Percentiles rank a stretch among this genome's conserved stretches.
Evolutionary conservation across 2,797 vertebrate species (phyloP).

Genomic region (Helarctos malayanus): DNA sequence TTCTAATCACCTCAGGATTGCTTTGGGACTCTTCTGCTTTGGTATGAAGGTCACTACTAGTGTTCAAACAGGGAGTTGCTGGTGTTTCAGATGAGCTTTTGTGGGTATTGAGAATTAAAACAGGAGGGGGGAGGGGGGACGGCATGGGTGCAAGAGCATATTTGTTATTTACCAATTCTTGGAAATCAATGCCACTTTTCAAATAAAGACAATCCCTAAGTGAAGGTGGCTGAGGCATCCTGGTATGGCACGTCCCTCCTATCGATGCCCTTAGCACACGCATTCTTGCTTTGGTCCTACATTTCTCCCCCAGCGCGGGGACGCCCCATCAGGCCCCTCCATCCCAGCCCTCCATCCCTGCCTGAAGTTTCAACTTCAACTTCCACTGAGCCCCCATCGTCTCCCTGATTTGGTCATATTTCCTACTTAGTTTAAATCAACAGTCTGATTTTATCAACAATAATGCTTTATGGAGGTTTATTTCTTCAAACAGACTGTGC

Average conservation of each 20-base stretch:
- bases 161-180: not conserved
- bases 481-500: slow-evolving; percentile 88
- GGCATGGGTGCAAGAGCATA: not conserved
- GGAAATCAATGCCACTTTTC: not conserved
- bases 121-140: rapidly evolving
- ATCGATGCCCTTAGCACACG: not conserved
- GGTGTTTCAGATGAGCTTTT: not conserved
- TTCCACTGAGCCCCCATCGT: not conserved
- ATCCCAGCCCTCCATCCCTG: not conserved
- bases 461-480: slow-evolving; percentile 87
- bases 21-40: slow-evolving; percentile 36
- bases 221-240: not conserved
- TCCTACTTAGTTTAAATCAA: slow-evolving; percentile 88
- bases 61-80: not conserved
- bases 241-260: not conserved
- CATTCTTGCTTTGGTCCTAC: not conserved
- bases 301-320: not conserved
- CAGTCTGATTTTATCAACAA: slow-evolving; percentile 89
- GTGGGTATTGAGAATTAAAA: not conserved
- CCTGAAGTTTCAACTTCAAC: slow-evolving; percentile 58
- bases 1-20: slow-evolving; percentile 41
- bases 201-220: slow-evolving; percentile 2
- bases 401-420: slow-evolving; percentile 86
- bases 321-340: not conserved
- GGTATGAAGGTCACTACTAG: slow-evolving; percentile 7